Conservation (phyloP, 2,113 vertebrate species). For the Scophthalmus maximus region DNA sequence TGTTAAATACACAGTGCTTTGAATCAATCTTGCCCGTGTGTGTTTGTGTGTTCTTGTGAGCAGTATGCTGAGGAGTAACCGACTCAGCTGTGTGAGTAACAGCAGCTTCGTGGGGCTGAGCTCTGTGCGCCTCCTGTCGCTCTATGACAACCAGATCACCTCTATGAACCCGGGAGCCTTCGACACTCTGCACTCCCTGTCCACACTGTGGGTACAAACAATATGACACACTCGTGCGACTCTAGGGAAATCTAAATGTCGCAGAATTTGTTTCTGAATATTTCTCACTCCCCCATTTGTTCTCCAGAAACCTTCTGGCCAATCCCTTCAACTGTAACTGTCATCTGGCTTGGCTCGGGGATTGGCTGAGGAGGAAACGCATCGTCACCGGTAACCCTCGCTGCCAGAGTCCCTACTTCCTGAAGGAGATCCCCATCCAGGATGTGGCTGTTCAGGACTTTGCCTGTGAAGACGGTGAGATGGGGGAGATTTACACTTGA, state of each 20-base stretch:
- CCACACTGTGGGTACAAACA: conserved; percentile 89
- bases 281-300: background rate
- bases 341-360: conserved; percentile 95
- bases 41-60: conserved; percentile 34
- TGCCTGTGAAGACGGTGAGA: conserved; percentile 94
- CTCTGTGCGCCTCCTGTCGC: conserved; percentile 94
- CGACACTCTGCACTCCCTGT: conserved; percentile 94
- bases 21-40: conserved; percentile 17
- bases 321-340: conserved; percentile 99
- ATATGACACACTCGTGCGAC: background rate
- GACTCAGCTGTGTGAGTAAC: conserved; percentile 95
- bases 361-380: conserved; percentile 96
- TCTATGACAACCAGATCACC: conserved; percentile 98
- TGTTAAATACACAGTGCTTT: background rate
- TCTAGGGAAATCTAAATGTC: background rate
- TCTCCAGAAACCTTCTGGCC: conserved; percentile 92
- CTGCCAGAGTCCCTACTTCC: conserved; percentile 96
- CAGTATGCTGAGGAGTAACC: conserved; percentile 98
- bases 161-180: conserved; percentile 94
- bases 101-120: conserved; percentile 95
- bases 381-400: conserved; percentile 98
- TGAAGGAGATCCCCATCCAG: conserved; percentile 98
- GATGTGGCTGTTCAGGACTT: conserved; percentile 98
- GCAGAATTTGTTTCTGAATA: background rate
- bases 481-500: background rate